phyloP scores from a whole-genome alignment of 2,113 vertebrate genomes.

The Acanthochromis polyacanthus region DNA sequence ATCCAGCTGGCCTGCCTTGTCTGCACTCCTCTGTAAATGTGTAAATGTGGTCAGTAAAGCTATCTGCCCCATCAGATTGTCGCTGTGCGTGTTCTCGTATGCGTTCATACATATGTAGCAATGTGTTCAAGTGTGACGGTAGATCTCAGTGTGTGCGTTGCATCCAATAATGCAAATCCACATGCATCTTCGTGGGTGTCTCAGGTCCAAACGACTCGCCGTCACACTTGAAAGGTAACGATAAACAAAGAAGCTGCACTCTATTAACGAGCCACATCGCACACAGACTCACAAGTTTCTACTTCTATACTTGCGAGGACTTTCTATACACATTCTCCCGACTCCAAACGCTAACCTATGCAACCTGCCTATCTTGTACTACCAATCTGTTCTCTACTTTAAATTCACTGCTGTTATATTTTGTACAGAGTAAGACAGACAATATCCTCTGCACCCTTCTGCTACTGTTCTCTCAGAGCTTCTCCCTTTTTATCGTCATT shows the following conservation, averaged over 20 bases:
- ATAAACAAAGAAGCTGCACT: constrained; percentile 3
- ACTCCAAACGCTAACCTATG: no score
- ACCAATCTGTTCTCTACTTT: no score
- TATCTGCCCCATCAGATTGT: constrained; percentile 25
- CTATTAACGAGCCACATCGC: not conserved
- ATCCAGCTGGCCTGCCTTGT: constrained; percentile 26
- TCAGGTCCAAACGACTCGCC: not conserved
- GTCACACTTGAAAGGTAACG: not conserved
- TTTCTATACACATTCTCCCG: no score
- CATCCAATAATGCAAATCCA: not conserved
- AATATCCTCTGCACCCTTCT: no score
- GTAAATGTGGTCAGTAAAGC: constrained; percentile 6
- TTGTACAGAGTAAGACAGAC: no score
- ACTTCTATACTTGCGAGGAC: not conserved
- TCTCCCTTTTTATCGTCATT: no score
- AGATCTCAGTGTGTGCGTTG: constrained; percentile 10
- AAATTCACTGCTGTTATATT: no score
- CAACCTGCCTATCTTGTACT: no score
- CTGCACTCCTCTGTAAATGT: constrained; percentile 18
- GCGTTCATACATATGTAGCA: constrained; percentile 28
- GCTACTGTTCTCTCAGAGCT: no score
- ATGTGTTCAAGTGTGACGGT: constrained; percentile 18
- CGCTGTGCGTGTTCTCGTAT: not conserved
- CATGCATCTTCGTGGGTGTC: not conserved
- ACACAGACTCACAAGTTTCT: not conserved